These are phyloP conservation scores for Pluvialis apricaria DNA, from an alignment of 2,113 vertebrate species.

Conservation along the genomic window DNA sequence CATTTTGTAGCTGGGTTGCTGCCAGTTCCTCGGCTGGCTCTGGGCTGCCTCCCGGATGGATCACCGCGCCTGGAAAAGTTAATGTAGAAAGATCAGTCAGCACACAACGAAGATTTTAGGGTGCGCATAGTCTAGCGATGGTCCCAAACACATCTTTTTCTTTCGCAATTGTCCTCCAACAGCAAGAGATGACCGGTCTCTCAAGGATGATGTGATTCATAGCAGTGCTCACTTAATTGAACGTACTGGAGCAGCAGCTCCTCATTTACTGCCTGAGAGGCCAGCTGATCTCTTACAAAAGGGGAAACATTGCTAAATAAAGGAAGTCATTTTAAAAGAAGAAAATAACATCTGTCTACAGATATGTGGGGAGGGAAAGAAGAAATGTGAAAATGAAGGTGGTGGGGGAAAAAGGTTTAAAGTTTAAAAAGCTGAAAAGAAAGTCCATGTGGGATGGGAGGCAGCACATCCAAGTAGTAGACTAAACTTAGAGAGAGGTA, in stretches of 20 bases:
- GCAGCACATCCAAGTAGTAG: neutral
- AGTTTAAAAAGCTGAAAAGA: neutral
- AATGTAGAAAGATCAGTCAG: neutral
- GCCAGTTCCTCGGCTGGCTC: neutral
- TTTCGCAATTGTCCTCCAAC: neutral
- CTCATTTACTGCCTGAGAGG: constrained; percentile 11
- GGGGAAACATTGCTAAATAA: constrained; percentile 28
- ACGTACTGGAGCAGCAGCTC: neutral
- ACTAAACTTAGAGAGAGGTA: fast-evolving
- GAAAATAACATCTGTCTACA: constrained; percentile 43
- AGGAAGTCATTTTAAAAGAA: constrained; percentile 26
- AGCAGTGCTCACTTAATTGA: neutral
- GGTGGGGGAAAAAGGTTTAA: neutral
- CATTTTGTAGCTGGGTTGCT: neutral
- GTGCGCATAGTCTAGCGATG: neutral
- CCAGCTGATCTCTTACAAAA: constrained; percentile 33
- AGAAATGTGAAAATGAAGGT: neutral
- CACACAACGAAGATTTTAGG: neutral
- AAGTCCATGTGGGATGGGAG: neutral
- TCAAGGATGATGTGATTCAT: constrained; percentile 4
- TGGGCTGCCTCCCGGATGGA: neutral
- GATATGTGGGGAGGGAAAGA: neutral
- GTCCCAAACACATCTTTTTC: neutral
- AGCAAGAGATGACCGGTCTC: neutral
- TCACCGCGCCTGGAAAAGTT: neutral